Base-by-base conservation (phyloP, 2,113 vertebrate genomes). In the Gadus chalcogrammus region DNA sequence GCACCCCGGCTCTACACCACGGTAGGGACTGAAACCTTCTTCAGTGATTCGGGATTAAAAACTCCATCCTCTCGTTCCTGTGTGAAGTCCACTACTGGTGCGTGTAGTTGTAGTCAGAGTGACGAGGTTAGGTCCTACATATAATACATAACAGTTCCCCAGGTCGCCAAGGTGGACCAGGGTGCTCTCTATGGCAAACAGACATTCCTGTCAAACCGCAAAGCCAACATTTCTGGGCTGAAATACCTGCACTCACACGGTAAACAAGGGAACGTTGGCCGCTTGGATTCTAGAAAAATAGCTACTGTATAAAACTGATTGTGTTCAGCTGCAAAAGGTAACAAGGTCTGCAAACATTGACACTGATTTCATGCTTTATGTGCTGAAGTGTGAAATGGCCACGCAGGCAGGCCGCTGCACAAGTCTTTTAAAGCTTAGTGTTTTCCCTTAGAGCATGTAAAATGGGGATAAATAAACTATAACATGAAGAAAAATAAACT, bases 151-250 rank as follows among this genome's bases (percentile, higher is more conserved):
- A 17, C 31, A 59, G 60, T 58, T 48, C 42, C 42, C 12, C 42
- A 48, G 70, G 7, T 15, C 60, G 75, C 5, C 28, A 17, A 15
- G 27, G 62, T n/a, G 67, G 18, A 55, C 20, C 27, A 20, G 15
- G 63, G 62, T 62, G 17, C 35, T 59, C 60, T 67, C 69, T 13
- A 48, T 48, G 77, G 55, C 68, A 71, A 9, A 48, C 42, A 0
- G 42, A 48, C 42, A 11, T 48, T 18, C 64, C n/a, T 24, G 42
- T n/a, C 42, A 66, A 65, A n/a, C 64, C 15, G 48, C 42, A n/a
- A 81, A 84, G 82, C 81, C 80, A 66, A 81, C 74, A 63, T 78
- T 76, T 56, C 31, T 35, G 64, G 73, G 48, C 28, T 72, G 31
- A 78, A 72, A 72, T 66, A 61, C 31, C 65, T 74, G 64, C 35